Percentiles rank a stretch among this genome's conserved stretches.
Evolutionary conservation across 2,113 vertebrate genomes (phyloP).

Genomic region (Planiliza haematocheilus): DNA sequence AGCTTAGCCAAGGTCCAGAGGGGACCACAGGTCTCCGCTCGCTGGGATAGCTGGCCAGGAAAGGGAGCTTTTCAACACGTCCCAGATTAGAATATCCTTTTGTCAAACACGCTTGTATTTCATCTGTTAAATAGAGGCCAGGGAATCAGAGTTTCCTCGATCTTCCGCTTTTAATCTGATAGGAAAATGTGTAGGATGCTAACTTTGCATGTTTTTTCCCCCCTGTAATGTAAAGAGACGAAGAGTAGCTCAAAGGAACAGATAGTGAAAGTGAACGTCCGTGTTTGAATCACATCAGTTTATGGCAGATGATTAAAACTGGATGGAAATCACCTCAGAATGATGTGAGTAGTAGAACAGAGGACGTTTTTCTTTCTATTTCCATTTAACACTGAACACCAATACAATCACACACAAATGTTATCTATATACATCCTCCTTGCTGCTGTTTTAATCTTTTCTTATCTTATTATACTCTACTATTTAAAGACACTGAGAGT

Average conservation of each 20-base stretch:
- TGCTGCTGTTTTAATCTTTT: too few species aligned
- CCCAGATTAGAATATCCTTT: constrained; percentile 60
- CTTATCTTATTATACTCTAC: too few species aligned
- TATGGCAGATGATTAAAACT: too few species aligned
- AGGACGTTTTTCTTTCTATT: too few species aligned
- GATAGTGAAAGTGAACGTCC: neutral
- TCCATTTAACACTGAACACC: too few species aligned
- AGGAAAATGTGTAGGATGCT: constrained; percentile 29
- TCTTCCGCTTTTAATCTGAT: constrained; percentile 16
- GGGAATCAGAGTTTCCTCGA: constrained; percentile 31
- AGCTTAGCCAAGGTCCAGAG: constrained; percentile 41
- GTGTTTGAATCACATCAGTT: too few species aligned
- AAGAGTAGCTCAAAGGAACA: too few species aligned
- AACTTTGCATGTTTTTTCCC: constrained; percentile 19
- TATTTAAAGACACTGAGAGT: too few species aligned
- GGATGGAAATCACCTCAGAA: too few species aligned
- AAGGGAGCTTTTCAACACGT: constrained; percentile 62
- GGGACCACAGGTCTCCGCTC: constrained; percentile 43
- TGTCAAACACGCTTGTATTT: constrained; percentile 44
- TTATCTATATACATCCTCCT: too few species aligned
- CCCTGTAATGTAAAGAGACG: neutral
- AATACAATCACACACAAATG: too few species aligned
- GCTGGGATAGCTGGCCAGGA: constrained; percentile 51
- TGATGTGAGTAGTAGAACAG: too few species aligned
- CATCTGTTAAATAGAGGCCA: constrained; percentile 46